A percentile compares a stretch with the other conserved stretches of the same genome.
Evolutionary conservation across 2,113 vertebrate genomes (phyloP).

Genomic region (Narcine bancroftii): DNA sequence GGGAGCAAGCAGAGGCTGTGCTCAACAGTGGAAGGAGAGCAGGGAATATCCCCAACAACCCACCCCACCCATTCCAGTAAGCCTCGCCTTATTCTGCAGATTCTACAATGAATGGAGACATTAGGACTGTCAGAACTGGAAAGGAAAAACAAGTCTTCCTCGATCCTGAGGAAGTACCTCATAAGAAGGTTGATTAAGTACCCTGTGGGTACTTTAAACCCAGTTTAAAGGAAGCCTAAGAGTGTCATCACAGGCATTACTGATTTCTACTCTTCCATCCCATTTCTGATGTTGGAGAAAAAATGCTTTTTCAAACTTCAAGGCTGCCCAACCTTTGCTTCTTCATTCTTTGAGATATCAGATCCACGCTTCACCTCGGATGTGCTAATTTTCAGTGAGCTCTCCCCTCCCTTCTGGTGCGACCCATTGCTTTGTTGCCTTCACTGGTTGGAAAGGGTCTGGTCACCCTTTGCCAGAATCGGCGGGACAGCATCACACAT

Average conservation of each 20-base stretch:
- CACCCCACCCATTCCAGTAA: too few relatives aligned
- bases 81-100: too few relatives aligned
- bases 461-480: not conserved
- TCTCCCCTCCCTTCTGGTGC: not conserved
- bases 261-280: not conserved
- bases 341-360: not conserved
- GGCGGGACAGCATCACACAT: not conserved
- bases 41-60: too few relatives aligned
- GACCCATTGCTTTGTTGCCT: not conserved
- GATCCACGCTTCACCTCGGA: not conserved
- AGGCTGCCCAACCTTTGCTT: not conserved
- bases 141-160: too few relatives aligned
- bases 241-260: not conserved
- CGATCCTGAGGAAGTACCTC: too few relatives aligned
- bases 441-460: not conserved
- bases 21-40: too few relatives aligned
- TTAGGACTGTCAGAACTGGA: too few relatives aligned
- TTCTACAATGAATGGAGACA: too few relatives aligned
- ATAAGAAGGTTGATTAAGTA: not conserved
- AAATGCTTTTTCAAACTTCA: not conserved
- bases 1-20: too few relatives aligned
- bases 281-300: not conserved
- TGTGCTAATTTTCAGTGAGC: not conserved
- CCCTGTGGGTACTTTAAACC: not conserved
- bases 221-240: not conserved